A percentile compares a stretch with the other conserved stretches of the same genome.
phyloP scores from a whole-genome alignment of 2,797 vertebrate species.

The Takifugu ocellatus region DNA sequence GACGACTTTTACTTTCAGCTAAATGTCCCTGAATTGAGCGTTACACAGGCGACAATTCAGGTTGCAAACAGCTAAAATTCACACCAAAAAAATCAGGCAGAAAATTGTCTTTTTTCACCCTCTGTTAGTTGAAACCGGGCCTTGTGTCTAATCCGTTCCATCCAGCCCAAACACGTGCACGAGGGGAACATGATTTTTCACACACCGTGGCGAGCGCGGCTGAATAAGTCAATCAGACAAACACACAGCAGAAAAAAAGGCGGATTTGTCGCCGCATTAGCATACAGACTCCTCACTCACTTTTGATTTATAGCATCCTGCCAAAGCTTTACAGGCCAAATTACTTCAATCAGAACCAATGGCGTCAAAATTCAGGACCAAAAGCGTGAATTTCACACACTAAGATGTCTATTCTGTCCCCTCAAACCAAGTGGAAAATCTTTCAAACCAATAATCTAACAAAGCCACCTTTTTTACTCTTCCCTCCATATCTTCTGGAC shows the following conservation, averaged over 20 bases:
- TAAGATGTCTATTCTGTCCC: slow-evolving; percentile 43
- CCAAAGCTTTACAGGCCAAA: slow-evolving; percentile 58
- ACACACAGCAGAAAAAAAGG: slow-evolving; percentile 61
- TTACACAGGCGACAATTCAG: no score
- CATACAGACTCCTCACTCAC: slow-evolving; percentile 59
- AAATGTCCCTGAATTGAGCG: neutral
- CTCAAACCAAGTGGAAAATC: slow-evolving; percentile 70
- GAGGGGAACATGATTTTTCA: slow-evolving; percentile 69
- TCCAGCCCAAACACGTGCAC: slow-evolving; percentile 61
- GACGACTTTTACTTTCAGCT: neutral
- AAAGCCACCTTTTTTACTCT: slow-evolving; percentile 62
- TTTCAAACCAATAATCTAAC: slow-evolving; percentile 66
- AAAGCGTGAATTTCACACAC: slow-evolving; percentile 61
- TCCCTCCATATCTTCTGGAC: slow-evolving; percentile 49
- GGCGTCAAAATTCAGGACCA: slow-evolving; percentile 56
- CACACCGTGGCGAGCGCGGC: slow-evolving; percentile 59
- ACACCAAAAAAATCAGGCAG: slow-evolving; percentile 46
- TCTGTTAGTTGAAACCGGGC: slow-evolving; percentile 34
- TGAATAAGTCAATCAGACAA: slow-evolving; percentile 58
- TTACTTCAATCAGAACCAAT: slow-evolving; percentile 69
- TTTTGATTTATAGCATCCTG: slow-evolving; percentile 60
- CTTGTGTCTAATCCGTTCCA: slow-evolving; percentile 71
- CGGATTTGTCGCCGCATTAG: slow-evolving; percentile 66
- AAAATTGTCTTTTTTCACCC: slow-evolving; percentile 49
- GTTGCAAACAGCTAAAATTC: slow-evolving; percentile 16